Percentiles rank a stretch among this genome's conserved stretches.
phyloP scores from a whole-genome alignment of 2,113 vertebrate species.

The Chrysochloris asiatica region DNA sequence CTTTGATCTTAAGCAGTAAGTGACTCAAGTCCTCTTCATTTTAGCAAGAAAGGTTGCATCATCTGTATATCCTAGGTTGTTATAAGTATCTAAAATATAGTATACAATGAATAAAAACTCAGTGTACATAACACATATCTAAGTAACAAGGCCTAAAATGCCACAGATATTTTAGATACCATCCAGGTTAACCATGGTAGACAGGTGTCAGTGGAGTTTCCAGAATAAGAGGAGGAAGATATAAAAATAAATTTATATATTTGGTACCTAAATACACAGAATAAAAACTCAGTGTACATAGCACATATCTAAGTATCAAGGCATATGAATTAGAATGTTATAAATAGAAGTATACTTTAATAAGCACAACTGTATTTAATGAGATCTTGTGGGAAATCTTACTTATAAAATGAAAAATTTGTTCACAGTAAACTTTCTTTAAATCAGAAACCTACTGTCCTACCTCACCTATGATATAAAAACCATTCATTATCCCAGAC shows the following conservation, averaged over 20 bases:
- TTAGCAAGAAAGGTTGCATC: not conserved
- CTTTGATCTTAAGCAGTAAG: not conserved
- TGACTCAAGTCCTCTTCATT: not conserved
- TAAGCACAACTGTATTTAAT: not conserved
- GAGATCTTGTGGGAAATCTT: not conserved
- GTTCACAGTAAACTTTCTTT: constrained; percentile 35
- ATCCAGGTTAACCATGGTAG: no score
- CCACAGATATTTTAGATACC: no score
- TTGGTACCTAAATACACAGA: no score
- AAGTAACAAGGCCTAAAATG: no score
- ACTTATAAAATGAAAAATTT: constrained; percentile 1
- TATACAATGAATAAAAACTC: no score
- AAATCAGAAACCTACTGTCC: constrained; percentile 7
- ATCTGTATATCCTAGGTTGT: no score
- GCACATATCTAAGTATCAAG: not conserved
- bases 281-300: not conserved
- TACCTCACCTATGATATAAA: not conserved
- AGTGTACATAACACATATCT: no score
- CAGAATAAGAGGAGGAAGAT: no score
- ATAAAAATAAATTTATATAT: no score
- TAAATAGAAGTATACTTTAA: not conserved
- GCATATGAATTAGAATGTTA: not conserved
- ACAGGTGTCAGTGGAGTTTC: no score
- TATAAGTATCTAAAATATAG: no score
- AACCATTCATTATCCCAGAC: not conserved